A percentile compares a stretch with the other conserved stretches of the same genome.
Evolutionary conservation across 2,888 invertebrate genomes (phyloP).

Genomic region (Acanthosoma haemorrhoidale): DNA sequence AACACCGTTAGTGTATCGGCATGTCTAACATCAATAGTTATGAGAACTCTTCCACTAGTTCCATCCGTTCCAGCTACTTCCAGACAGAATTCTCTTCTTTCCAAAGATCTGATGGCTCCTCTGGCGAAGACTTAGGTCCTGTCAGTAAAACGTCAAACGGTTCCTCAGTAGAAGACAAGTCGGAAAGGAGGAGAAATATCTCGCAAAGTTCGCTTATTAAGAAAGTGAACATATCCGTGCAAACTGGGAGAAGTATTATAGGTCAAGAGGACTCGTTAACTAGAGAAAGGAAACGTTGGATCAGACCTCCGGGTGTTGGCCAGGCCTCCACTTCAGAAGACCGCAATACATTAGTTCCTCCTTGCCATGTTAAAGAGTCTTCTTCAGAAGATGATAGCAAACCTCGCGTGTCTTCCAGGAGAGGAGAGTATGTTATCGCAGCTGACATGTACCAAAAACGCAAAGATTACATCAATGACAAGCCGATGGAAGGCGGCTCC

Average conservation of each 20-base stretch:
- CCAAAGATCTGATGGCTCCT: background rate
- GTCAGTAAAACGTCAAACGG: background rate
- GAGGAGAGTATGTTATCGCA: background rate
- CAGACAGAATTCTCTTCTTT: conserved; percentile 32
- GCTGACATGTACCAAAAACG: conserved; percentile 25
- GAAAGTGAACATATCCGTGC: conserved; percentile 32
- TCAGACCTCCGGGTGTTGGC: conserved; percentile 47
- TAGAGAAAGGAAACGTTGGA: conserved; percentile 45
- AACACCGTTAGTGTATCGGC: background rate
- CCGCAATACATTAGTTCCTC: background rate
- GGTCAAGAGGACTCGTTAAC: conserved; percentile 30
- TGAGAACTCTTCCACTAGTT: background rate
- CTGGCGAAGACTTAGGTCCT: background rate
- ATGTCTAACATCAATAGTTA: background rate
- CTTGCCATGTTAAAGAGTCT: background rate
- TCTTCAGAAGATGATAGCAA: conserved; percentile 24
- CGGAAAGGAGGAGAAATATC: background rate
- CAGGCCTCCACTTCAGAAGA: conserved; percentile 41
- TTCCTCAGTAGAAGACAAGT: background rate
- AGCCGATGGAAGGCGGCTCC: conserved; percentile 36
- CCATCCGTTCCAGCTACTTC: conserved; percentile 34
- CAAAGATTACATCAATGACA: conserved; percentile 37
- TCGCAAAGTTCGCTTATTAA: background rate
- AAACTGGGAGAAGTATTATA: conserved; percentile 27
- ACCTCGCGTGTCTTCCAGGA: background rate